These are phyloP conservation scores for Cosmia pyralina DNA, from an alignment of 2,888 invertebrate genomes.

Conservation along the genomic window DNA sequence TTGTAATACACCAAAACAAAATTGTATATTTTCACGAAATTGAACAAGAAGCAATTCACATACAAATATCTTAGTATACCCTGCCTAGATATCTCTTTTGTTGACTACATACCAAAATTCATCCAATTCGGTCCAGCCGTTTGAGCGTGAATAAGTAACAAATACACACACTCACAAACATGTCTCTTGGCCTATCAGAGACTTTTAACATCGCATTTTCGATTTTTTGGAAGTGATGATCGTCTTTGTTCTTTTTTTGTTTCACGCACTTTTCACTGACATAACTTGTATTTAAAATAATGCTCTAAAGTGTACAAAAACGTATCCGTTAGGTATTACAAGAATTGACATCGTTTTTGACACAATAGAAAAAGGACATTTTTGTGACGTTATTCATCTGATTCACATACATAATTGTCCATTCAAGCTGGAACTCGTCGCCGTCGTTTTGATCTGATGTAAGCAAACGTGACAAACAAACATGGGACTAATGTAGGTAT, in stretches of 20 bases:
- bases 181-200: background rate
- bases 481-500: background rate
- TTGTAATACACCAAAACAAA: too few species aligned
- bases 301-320: background rate
- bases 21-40: too few species aligned
- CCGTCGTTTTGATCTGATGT: background rate
- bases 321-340: background rate
- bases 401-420: conserved; percentile 7
- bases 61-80: too few species aligned
- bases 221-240: background rate
- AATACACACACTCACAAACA: too few species aligned
- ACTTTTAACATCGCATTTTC: background rate
- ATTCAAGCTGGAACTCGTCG: conserved; percentile 21
- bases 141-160: too few species aligned
- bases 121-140: too few species aligned
- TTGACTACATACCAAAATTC: too few species aligned
- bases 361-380: background rate
- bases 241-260: background rate
- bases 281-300: background rate
- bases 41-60: too few species aligned
- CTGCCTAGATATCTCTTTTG: too few species aligned
- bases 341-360: conserved; percentile 12
- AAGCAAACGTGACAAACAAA: background rate
- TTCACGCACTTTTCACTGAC: background rate
- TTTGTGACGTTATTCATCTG: conserved; percentile 1